phyloP scores from a whole-genome alignment of 2,113 vertebrate genomes.

The Neodon shergylaensis region DNA sequence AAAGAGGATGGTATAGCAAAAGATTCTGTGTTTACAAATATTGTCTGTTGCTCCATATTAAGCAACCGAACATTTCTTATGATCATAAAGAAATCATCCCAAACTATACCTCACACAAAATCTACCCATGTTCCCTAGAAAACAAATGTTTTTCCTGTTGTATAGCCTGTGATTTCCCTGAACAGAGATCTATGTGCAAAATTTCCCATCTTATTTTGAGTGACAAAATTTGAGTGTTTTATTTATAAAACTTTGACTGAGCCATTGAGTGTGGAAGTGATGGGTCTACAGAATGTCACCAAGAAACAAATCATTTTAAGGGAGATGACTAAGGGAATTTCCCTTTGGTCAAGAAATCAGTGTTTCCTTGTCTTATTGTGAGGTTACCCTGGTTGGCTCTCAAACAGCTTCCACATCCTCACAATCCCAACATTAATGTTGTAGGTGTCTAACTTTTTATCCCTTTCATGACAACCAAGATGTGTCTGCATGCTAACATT shows the following conservation, averaged over 20 bases:
- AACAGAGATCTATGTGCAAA: not conserved
- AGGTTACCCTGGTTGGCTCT: not conserved
- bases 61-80: not conserved
- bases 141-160: not conserved
- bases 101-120: not conserved
- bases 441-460: not conserved
- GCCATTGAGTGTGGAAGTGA: not conserved
- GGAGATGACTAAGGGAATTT: not conserved
- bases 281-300: too few species aligned
- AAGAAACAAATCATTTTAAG: not conserved
- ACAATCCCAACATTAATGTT: rapidly evolving
- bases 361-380: not conserved
- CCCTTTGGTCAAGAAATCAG: not conserved
- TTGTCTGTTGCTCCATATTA: not conserved
- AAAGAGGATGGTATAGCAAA: not conserved
- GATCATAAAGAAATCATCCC: not conserved
- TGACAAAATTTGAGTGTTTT: not conserved
- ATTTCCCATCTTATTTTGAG: not conserved
- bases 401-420: too few species aligned
- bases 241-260: not conserved
- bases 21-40: not conserved
- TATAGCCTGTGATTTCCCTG: not conserved
- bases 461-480: not conserved
- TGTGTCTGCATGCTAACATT: not conserved
- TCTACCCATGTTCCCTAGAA: not conserved